phyloP scores from a whole-genome alignment of 2,113 vertebrate species.

The Thalassoma bifasciatum region DNA sequence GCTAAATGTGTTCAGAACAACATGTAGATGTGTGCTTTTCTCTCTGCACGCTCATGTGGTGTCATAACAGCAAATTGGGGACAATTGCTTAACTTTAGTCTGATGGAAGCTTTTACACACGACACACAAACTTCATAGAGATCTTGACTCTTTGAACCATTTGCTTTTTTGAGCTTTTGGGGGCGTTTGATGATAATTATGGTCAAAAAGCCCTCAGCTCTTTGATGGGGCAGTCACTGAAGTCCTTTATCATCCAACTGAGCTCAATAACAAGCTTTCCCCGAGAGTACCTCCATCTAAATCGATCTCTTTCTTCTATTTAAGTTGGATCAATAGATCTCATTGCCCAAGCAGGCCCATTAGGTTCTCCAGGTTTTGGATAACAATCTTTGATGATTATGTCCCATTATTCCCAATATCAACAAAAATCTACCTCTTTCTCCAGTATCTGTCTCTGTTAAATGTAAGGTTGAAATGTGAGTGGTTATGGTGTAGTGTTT shows the following conservation, averaged over 20 bases:
- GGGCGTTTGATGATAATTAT: neutral
- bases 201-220: neutral
- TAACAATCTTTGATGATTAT: slow-evolving; percentile 14
- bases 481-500: slow-evolving; percentile 10
- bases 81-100: neutral
- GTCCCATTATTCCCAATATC: slow-evolving; percentile 27
- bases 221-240: slow-evolving; percentile 2
- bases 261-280: slow-evolving; percentile 15
- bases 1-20: slow-evolving; percentile 1
- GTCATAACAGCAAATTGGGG: neutral
- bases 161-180: neutral
- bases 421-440: neutral
- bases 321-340: slow-evolving; percentile 56
- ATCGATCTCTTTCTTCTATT: slow-evolving; percentile 48
- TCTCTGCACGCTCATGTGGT: slow-evolving; percentile 3
- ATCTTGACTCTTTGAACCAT: neutral
- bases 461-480: slow-evolving; percentile 1
- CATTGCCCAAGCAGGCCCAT: slow-evolving; percentile 9
- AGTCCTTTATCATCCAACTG: slow-evolving; percentile 15
- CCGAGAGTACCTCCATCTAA: slow-evolving; percentile 13
- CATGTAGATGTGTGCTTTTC: neutral
- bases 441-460: slow-evolving; percentile 23
- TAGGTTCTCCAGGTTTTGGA: slow-evolving; percentile 4
- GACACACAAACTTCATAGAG: neutral
- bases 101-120: neutral